Conservation (phyloP, 2,113 vertebrate genomes). For the Oryctolagus cuniculus region mOryCun1.1 NC_091441.1:54725001-54725500, state of each 20-base stretch:
- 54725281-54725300: background rate
- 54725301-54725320: background rate
- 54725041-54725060: background rate
- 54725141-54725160: background rate
- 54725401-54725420: background rate
- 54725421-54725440: background rate
- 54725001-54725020: background rate
- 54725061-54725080: background rate
- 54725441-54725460: background rate
- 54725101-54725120: background rate
- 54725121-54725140: background rate
- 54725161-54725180: background rate
- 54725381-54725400: background rate
- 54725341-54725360: background rate
- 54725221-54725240: background rate
- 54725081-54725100: background rate
- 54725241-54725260: conserved; percentile 27
- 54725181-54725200: background rate
- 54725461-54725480: background rate
- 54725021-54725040: background rate
- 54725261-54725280: background rate
- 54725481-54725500: background rate
- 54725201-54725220: background rate
- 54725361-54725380: background rate
- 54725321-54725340: background rate